These are phyloP conservation scores for Xestia c-nigrum DNA, from an alignment of 2,888 invertebrate genomes.

Conservation along the genomic window DNA sequence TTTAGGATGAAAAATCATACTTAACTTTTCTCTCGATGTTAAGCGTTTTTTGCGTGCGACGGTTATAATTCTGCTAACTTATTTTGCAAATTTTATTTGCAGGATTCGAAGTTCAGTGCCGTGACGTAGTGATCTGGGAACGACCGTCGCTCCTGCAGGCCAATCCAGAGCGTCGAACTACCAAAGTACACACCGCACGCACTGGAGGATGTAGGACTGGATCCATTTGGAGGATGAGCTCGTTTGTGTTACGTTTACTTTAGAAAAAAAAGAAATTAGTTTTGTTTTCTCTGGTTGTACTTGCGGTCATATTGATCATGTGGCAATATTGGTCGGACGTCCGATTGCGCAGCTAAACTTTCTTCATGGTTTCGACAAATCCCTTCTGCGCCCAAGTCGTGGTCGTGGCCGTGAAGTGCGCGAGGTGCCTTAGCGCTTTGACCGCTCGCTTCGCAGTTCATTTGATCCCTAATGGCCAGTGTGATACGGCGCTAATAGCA, in stretches of 20 bases:
- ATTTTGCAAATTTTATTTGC: constrained; percentile 10
- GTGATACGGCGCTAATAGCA: not conserved
- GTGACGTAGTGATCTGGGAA: constrained; percentile 72
- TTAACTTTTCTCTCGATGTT: not conserved
- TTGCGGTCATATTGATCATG: not conserved
- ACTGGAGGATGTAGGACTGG: constrained; percentile 37
- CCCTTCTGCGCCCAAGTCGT: not conserved
- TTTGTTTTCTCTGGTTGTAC: not conserved
- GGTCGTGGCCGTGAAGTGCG: not conserved
- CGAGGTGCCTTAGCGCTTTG: not conserved
- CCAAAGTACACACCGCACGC: constrained; percentile 68
- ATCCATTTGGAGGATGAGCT: constrained; percentile 71
- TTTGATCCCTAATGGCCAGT: not conserved
- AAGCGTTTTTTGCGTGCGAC: not conserved
- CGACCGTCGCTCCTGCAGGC: constrained; percentile 63
- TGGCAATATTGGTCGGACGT: not conserved
- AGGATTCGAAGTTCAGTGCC: constrained; percentile 75
- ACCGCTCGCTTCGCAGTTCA: not conserved
- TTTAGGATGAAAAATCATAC: no score
- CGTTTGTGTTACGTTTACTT: constrained; percentile 62
- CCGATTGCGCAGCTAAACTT: not conserved
- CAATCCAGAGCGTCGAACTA: constrained; percentile 60
- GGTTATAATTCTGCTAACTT: not conserved
- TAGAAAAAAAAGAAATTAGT: not conserved
- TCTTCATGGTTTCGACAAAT: not conserved